Base-by-base conservation (phyloP, 2,113 vertebrate genomes). In the Istiophorus platypterus region DNA sequence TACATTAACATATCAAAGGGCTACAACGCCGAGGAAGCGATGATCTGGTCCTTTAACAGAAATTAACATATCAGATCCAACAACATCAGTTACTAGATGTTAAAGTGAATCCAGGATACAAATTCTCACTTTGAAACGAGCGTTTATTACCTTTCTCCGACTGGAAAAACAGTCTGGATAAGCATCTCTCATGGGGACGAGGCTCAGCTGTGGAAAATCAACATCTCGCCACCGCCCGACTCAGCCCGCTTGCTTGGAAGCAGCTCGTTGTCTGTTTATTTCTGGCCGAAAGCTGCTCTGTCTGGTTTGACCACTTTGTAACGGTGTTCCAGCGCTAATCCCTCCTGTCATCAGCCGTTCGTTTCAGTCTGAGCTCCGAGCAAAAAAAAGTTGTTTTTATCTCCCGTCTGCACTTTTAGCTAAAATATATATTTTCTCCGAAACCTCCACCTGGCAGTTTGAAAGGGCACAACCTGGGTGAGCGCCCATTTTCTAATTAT, bases 381-480 rank as follows among this genome's bases (percentile, higher is more conserved):
- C 3, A 14, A 3, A 26, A 68, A 39, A 37, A 51, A 52, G 22
- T 31, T 8, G 26, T 22, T 85, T 26, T 65, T 59, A 56, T 61
- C 68, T 85, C 64, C 73, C 29, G 26, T 39, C 58, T 39, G 22
- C 51, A 52, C 51, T 24, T 24, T n/a, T 52, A 20, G 29, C 22
- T 29, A 13, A 41, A 45, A 52, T 45, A 5, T 45, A 5, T 69
- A 71, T 76, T 82, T 65, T 61, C 70, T 57, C 17, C 13, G n/a
- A 49, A 63, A 72, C 6, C 66, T 78, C 68, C 78, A 77, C 73
- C 80, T 72, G 67, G 18, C 20, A 59, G 59, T 72, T 82, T 64
- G 15, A 78, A 59, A 71, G 39, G 34, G 65, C 49, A 69, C 72
- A 61, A 68, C 54, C 49, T 76, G 67, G 31, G 27, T 45, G 37